Conservation (phyloP, 2,888 invertebrate genomes). For the Flexamia atlantica region DNA sequence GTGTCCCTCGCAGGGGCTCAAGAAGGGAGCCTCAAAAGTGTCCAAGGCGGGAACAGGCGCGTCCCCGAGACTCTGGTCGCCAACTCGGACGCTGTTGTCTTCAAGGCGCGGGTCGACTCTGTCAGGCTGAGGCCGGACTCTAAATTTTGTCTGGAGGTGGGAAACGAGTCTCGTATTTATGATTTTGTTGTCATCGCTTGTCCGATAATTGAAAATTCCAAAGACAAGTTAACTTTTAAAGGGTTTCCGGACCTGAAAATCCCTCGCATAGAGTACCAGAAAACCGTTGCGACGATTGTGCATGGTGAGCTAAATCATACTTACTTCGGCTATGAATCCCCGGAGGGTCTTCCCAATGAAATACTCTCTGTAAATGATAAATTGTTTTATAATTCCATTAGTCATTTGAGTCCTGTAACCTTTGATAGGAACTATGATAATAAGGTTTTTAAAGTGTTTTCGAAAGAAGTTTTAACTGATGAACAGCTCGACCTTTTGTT, state of each 20-base stretch:
- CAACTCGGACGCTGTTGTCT: slow-evolving; percentile 74
- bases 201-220: slow-evolving; percentile 76
- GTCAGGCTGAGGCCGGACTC: slow-evolving; percentile 70
- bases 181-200: slow-evolving; percentile 79
- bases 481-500: slow-evolving; percentile 76
- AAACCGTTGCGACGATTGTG: slow-evolving; percentile 78
- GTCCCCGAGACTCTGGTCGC: slow-evolving; percentile 74
- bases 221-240: slow-evolving; percentile 75
- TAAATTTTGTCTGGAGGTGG: slow-evolving; percentile 58
- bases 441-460: slow-evolving; percentile 80
- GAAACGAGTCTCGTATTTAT: slow-evolving; percentile 72
- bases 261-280: slow-evolving; percentile 76
- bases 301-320: slow-evolving; percentile 76
- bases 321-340: slow-evolving; percentile 74
- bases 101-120: slow-evolving; percentile 73
- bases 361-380: slow-evolving; percentile 76
- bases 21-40: slow-evolving; percentile 73
- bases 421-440: slow-evolving; percentile 67
- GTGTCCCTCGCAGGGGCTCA: slow-evolving; percentile 49
- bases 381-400: slow-evolving; percentile 76
- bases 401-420: slow-evolving; percentile 73
- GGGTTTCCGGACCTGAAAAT: slow-evolving; percentile 73
- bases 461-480: slow-evolving; percentile 75
- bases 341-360: slow-evolving; percentile 72
- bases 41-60: slow-evolving; percentile 79